These are phyloP conservation scores for Nyctibius bracteatus DNA, from an alignment of 2,113 vertebrate genomes.

Conservation along the genomic window DNA sequence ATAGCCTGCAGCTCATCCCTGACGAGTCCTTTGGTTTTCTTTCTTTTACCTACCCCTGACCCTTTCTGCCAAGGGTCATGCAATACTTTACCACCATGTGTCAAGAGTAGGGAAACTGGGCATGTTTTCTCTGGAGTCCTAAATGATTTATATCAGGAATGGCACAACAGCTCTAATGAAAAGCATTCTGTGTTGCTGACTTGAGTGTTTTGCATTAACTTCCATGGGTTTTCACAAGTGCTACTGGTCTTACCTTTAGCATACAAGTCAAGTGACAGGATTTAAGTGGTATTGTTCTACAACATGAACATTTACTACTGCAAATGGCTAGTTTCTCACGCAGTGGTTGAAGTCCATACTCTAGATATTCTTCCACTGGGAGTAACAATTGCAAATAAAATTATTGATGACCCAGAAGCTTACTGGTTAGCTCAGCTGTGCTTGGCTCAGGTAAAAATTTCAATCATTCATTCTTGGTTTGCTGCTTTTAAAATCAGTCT, in stretches of 20 bases:
- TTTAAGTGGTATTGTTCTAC: neutral
- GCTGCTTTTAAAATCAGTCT: neutral
- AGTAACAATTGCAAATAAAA: neutral
- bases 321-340: neutral
- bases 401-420: neutral
- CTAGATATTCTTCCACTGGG: neutral
- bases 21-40: neutral
- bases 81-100: neutral
- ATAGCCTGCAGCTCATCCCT: neutral
- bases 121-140: neutral
- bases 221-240: neutral
- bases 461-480: neutral
- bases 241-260: neutral
- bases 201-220: neutral
- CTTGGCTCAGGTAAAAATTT: neutral
- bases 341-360: neutral
- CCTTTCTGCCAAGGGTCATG: neutral
- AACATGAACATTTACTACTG: neutral
- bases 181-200: neutral
- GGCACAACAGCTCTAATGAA: neutral
- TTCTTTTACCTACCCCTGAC: neutral
- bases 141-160: neutral
- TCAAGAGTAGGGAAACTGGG: neutral
- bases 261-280: neutral
- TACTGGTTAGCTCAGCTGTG: neutral